These are phyloP conservation scores for Phyllostomus hastatus DNA, from an alignment of 2,113 vertebrate species.

Conservation along the genomic window DNA sequence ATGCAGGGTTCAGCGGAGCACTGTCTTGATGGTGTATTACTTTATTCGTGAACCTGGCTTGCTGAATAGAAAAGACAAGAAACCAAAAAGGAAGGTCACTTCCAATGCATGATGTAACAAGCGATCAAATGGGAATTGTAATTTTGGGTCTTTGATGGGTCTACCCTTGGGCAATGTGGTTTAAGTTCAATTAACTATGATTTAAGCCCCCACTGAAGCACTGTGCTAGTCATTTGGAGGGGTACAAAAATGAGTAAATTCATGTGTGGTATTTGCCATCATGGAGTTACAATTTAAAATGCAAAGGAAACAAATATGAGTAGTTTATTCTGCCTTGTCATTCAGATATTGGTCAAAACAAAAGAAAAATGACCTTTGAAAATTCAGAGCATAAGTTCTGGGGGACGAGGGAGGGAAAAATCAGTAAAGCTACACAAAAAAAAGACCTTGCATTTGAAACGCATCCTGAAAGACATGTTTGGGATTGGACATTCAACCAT, in stretches of 20 bases:
- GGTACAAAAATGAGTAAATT: background rate
- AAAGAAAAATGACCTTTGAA: background rate
- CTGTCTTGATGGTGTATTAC: background rate
- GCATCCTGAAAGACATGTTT: background rate
- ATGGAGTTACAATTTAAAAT: background rate
- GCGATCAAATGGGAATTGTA: background rate
- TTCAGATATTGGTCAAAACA: background rate
- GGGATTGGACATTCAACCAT: background rate
- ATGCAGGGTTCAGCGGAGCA: fast-evolving
- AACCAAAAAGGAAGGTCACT: background rate
- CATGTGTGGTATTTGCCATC: background rate
- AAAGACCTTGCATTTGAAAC: background rate
- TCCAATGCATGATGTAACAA: background rate
- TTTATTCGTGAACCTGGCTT: background rate
- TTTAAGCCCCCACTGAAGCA: background rate
- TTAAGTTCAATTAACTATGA: background rate
- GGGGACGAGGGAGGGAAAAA: background rate
- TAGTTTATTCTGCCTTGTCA: background rate
- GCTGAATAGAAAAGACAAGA: background rate
- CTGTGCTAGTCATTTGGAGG: background rate
- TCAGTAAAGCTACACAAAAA: background rate
- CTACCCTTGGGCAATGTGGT: background rate
- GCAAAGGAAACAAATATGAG: background rate
- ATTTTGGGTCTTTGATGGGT: background rate
- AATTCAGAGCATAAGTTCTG: background rate